A percentile compares a stretch with the other conserved stretches of the same genome.
These are phyloP conservation scores for Lordiphosa mommai DNA, from an alignment of 1,140 invertebrate species.

Conservation along the genomic window DNA sequence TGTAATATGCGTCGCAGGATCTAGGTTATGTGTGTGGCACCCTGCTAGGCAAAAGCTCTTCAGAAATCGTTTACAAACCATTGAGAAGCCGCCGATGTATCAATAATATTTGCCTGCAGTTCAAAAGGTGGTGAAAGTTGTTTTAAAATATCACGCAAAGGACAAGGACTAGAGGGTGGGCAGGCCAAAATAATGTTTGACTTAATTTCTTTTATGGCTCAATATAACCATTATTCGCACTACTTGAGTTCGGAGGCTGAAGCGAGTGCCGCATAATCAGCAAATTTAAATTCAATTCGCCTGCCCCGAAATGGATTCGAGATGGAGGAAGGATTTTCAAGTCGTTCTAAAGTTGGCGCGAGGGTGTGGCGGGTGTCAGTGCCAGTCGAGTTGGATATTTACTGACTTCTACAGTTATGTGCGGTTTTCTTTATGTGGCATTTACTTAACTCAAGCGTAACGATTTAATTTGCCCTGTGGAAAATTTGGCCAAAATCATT, in stretches of 20 bases:
- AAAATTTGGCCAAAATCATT: slow-evolving; percentile 43
- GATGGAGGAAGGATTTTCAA: slow-evolving; percentile 14
- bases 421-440: slow-evolving; percentile 24
- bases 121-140: slow-evolving; percentile 69
- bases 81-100: slow-evolving; percentile 73
- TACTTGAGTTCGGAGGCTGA: slow-evolving; percentile 26
- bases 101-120: slow-evolving; percentile 66
- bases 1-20: slow-evolving; percentile 61
- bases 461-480: slow-evolving; percentile 35
- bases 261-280: slow-evolving; percentile 41
- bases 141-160: slow-evolving; percentile 28
- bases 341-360: slow-evolving; percentile 1
- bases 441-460: slow-evolving; percentile 13
- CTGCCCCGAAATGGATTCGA: slow-evolving; percentile 5
- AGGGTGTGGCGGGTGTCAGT: slow-evolving; percentile 47
- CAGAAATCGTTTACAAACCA: slow-evolving; percentile 64
- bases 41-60: slow-evolving; percentile 38
- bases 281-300: slow-evolving; percentile 77
- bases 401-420: slow-evolving; percentile 10
- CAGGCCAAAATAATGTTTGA: slow-evolving; percentile 64
- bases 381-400: slow-evolving; percentile 29
- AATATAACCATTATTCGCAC: slow-evolving; percentile 75
- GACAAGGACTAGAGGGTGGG: not conserved
- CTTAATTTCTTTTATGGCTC: slow-evolving; percentile 76
- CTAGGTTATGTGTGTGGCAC: slow-evolving; percentile 31